Evolutionary conservation across 1,140 invertebrate genomes (phyloP).

Genomic region (Phthorimaea operculella): DNA sequence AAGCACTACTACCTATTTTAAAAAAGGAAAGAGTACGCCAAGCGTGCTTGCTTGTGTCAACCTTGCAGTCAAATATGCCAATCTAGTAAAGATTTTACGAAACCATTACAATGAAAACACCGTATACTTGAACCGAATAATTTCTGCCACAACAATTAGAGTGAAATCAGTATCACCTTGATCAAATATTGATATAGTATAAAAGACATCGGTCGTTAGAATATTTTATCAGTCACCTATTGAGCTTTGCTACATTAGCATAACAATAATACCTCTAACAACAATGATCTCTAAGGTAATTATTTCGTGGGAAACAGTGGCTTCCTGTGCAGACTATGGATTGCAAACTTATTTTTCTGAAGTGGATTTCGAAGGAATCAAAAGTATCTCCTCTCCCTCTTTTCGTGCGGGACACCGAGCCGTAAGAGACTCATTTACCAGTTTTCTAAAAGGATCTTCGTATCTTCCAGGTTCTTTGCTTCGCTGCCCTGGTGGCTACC

Average conservation of each 20-base stretch:
- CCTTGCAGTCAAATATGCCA: no score
- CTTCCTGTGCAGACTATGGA: no score
- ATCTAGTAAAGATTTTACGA: slow-evolving; percentile 21
- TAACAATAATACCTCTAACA: not conserved
- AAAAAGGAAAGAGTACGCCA: no score
- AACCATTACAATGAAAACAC: slow-evolving; percentile 22
- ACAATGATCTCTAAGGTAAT: slow-evolving; percentile 3
- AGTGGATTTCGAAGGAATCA: no score
- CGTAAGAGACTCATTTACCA: no score
- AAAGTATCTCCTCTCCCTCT: no score
- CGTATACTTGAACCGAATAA: slow-evolving; percentile 25
- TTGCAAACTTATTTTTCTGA: no score
- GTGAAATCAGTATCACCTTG: slow-evolving; percentile 6
- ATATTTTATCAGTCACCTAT: not conserved
- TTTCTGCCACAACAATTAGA: not conserved
- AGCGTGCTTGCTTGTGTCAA: no score
- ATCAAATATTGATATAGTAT: not conserved
- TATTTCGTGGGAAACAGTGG: not conserved
- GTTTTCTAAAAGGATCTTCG: not conserved
- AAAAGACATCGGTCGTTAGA: not conserved
- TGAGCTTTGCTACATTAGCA: not conserved
- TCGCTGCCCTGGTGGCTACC: slow-evolving; percentile 16
- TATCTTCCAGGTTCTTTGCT: slow-evolving; percentile 20
- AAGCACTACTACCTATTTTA: no score
- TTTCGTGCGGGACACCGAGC: no score